A percentile compares a stretch with the other conserved stretches of the same genome.
Evolutionary conservation across 2,888 invertebrate genomes (phyloP).

Genomic region (Toxonevra muliebris): DNA sequence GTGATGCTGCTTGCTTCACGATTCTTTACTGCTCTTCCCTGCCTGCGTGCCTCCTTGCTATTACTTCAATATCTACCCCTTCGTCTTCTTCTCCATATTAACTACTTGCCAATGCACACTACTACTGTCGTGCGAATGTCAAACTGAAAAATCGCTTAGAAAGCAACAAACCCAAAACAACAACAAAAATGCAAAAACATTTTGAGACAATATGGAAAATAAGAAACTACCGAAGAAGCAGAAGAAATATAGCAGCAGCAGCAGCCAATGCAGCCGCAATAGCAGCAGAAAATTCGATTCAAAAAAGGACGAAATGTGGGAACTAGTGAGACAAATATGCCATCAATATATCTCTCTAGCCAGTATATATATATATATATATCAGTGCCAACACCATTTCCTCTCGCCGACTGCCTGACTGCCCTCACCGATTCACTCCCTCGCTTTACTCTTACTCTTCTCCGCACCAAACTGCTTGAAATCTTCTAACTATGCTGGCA

Average conservation of each 20-base stretch:
- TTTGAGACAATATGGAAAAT: too few relatives aligned
- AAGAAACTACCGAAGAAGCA: too few relatives aligned
- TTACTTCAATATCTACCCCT: too few relatives aligned
- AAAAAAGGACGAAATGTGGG: conserved; percentile 10
- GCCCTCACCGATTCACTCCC: neutral
- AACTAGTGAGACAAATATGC: conserved; percentile 21
- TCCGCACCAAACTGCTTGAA: too few relatives aligned
- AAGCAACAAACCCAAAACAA: conserved; percentile 2
- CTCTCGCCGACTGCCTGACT: neutral
- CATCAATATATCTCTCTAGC: conserved; percentile 19
- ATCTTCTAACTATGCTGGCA: neutral
- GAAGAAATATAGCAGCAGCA: neutral
- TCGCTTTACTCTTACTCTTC: neutral
- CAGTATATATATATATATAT: too few relatives aligned
- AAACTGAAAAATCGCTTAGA: conserved; percentile 32
- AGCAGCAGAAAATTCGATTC: neutral
- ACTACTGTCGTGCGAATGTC: conserved; percentile 49
- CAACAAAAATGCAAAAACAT: neutral
- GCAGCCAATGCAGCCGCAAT: too few relatives aligned
- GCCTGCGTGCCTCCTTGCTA: too few relatives aligned
- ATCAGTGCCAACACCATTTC: neutral
- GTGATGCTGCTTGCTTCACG: conserved; percentile 28
- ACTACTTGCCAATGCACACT: conserved; percentile 7
- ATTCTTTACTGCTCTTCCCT: too few relatives aligned
- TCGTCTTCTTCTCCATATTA: too few relatives aligned